Base-by-base conservation (phyloP, 2,888 invertebrate species). In the Laspeyria flexula region DNA sequence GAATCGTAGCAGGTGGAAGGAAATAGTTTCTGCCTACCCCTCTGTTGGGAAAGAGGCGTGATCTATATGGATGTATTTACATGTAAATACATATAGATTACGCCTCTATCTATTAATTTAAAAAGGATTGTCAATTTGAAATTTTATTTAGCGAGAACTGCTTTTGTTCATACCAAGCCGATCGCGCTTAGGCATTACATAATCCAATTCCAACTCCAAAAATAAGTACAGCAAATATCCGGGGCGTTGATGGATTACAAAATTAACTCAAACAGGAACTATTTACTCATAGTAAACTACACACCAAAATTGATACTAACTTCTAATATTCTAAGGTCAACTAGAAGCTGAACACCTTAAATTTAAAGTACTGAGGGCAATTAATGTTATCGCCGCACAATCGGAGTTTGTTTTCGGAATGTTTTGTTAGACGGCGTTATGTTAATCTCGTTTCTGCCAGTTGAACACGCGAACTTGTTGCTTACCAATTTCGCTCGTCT, bases 381-480 rank as follows among this genome's bases (percentile, higher is more conserved):
- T 54, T 46, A 57, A 52, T 43, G 33, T 55, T 68, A 77, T 75
- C 71, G 68, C 47, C 44, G 60, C 71, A 64, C 60, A 46, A 72
- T 71, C 67, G 62, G 6, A 61, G 64, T 71, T 75, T 69, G 65
- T 65, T 73, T 71, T 72, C 48, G 46, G 62, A 75, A 60, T 74
- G 82, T 85, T 87, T 80, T 65, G 77, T 78, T 75, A 79, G 73
- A 76, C 74, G 60, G 71, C 66, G 79, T 83, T 85, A 86, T 83
- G 84, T 72, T 88, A 86, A 88, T 87, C 79, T 79, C 64, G 52
- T 63, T 44, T 56, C 52, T 49, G 44, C 43, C 21, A 61, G 51
- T 48, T 25, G 21, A 42, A 55, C 91, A 91, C 89, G 91, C 90
- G 39, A 91, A 91, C 91, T 85, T 91, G 91, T 91, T 91, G 91